phyloP scores from a whole-genome alignment of 2,888 invertebrate genomes.

The Pterostichus niger region DNA sequence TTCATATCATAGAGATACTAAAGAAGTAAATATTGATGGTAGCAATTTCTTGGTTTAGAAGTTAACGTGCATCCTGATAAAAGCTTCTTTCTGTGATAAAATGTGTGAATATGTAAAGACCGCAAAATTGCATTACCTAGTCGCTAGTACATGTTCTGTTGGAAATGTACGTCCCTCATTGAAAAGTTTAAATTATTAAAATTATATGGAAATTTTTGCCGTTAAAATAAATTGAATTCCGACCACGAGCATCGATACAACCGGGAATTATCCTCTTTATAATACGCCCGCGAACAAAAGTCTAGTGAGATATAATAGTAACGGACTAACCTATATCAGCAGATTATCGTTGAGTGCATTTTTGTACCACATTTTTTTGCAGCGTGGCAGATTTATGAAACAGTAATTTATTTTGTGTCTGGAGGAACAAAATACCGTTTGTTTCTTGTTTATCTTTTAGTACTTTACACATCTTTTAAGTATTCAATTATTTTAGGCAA shows the following conservation, averaged over 20 bases:
- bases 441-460: background rate
- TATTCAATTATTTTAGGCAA: no score
- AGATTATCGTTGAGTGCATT: slow-evolving; percentile 10
- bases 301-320: slow-evolving; percentile 1
- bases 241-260: slow-evolving; percentile 17
- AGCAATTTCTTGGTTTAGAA: background rate
- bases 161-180: slow-evolving; percentile 11
- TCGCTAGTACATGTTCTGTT: background rate
- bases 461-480: no score
- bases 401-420: background rate
- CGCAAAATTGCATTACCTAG: slow-evolving; percentile 23
- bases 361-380: background rate
- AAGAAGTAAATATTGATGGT: background rate
- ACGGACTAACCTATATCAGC: background rate
- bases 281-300: slow-evolving; percentile 1
- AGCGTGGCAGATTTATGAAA: background rate
- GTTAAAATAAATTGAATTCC: slow-evolving; percentile 38
- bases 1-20: background rate
- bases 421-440: background rate
- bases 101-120: slow-evolving; percentile 17
- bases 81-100: slow-evolving; percentile 15
- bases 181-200: slow-evolving; percentile 38
- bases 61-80: slow-evolving; percentile 4
- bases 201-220: slow-evolving; percentile 27
- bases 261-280: slow-evolving; percentile 4